A percentile compares a stretch with the other conserved stretches of the same genome.
Evolutionary conservation across 2,113 vertebrate genomes (phyloP).

Genomic region (Hyla sarda): DNA sequence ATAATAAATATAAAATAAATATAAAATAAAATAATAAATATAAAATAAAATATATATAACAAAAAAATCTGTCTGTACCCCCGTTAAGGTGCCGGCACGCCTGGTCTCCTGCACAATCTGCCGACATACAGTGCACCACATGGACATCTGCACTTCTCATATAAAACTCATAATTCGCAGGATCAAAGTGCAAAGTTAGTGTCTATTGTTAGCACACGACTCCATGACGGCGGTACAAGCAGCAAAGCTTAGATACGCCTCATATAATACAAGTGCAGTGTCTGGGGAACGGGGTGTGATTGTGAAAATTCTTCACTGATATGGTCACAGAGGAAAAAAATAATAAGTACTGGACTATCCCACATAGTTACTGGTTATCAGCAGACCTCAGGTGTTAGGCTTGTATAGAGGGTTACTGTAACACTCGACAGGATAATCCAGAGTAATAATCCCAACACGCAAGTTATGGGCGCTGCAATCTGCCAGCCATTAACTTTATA

Average conservation of each 20-base stretch:
- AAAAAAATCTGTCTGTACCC: too few relatives aligned
- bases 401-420: neutral
- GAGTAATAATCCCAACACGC: too few relatives aligned
- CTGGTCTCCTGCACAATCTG: neutral
- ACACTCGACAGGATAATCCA: too few relatives aligned
- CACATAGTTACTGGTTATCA: neutral
- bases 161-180: neutral
- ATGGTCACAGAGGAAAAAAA: neutral
- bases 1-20: too few relatives aligned
- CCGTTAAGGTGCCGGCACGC: neutral
- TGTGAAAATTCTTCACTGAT: neutral
- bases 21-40: neutral
- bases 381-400: neutral
- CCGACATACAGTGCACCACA: neutral
- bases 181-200: slow-evolving; percentile 31
- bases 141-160: neutral
- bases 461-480: too few relatives aligned
- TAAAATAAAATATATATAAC: neutral
- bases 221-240: neutral
- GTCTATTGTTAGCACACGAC: neutral
- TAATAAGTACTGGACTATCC: neutral
- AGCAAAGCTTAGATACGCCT: neutral
- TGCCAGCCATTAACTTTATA: too few relatives aligned
- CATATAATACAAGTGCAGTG: neutral
- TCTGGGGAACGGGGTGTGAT: slow-evolving; percentile 14